Conservation (phyloP, 2,888 invertebrate genomes). For the Idaea dimidiata region DNA sequence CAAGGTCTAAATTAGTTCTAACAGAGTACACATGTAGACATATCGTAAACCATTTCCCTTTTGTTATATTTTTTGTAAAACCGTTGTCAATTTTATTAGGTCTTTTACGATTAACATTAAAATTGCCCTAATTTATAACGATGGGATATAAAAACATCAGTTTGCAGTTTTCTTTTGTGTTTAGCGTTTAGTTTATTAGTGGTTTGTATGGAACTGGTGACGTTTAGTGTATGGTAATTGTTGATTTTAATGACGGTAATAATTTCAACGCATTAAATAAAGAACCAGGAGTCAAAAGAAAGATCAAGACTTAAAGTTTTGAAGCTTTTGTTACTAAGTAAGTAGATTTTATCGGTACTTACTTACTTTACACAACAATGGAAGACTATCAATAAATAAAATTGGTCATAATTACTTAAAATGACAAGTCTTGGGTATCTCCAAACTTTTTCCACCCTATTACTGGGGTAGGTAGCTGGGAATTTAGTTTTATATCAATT, state of each 20-base stretch:
- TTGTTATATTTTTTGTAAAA: background rate
- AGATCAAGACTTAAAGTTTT: too few relatives aligned
- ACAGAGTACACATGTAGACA: constrained; percentile 6
- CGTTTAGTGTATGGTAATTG: background rate
- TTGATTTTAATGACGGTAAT: background rate
- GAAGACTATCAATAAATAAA: too few relatives aligned
- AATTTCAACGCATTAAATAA: background rate
- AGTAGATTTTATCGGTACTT: too few relatives aligned
- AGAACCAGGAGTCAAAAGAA: too few relatives aligned
- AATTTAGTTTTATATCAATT: too few relatives aligned
- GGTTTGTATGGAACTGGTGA: background rate
- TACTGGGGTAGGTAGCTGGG: too few relatives aligned
- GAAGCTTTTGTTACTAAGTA: too few relatives aligned
- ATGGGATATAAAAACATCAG: background rate
- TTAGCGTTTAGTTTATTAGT: background rate
- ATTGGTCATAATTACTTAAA: too few relatives aligned
- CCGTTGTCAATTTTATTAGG: background rate
- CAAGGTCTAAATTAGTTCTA: constrained; percentile 7
- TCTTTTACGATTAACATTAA: background rate
- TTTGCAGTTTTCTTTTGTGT: background rate
- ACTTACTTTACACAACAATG: too few relatives aligned
- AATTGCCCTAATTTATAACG: background rate
- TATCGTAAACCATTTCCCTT: background rate
- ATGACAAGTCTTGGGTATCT: too few relatives aligned
- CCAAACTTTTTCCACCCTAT: too few relatives aligned